Evolutionary conservation across 2,113 vertebrate species (phyloP).

Genomic region (Lophura nycthemera): DNA sequence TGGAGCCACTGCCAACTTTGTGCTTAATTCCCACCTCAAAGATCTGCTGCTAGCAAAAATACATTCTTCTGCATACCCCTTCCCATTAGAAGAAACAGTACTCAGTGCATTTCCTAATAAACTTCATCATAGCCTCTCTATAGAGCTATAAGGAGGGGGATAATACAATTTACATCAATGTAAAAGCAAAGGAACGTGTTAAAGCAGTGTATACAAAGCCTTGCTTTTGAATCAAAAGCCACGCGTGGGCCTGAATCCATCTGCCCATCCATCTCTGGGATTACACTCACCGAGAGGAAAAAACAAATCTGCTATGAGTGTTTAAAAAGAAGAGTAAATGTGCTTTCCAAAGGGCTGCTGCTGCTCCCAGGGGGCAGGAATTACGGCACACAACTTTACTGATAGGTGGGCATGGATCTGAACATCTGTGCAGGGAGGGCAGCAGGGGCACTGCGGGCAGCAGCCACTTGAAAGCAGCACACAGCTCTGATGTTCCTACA

Average conservation of each 20-base stretch:
- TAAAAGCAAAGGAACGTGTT: conserved; percentile 65
- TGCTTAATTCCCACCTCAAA: conserved; percentile 79
- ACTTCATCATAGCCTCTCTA: conserved; percentile 73
- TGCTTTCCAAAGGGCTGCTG: conserved; percentile 4
- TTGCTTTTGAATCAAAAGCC: conserved; percentile 11
- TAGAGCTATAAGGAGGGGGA: conserved; percentile 73
- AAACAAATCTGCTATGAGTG: neutral
- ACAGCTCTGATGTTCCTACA: rapidly evolving
- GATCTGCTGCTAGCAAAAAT: conserved; percentile 82
- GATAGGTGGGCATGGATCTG: neutral
- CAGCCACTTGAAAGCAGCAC: neutral
- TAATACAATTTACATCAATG: conserved; percentile 70
- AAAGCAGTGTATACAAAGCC: conserved; percentile 61
- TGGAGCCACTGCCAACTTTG: conserved; percentile 71
- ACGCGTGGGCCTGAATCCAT: neutral
- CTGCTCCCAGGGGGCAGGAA: neutral
- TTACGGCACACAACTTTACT: rapidly evolving
- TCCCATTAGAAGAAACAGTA: conserved; percentile 76
- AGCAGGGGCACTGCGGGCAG: neutral
- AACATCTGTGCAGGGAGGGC: neutral
- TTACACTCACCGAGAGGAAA: neutral
- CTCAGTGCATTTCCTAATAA: conserved; percentile 84
- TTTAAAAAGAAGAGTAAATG: neutral
- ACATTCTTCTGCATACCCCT: conserved; percentile 76
- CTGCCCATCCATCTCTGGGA: neutral